Evolutionary conservation across 2,888 invertebrate species (phyloP), one percentile per base, ranked within the genome.

Genomic region (Bugula neritina): DNA sequence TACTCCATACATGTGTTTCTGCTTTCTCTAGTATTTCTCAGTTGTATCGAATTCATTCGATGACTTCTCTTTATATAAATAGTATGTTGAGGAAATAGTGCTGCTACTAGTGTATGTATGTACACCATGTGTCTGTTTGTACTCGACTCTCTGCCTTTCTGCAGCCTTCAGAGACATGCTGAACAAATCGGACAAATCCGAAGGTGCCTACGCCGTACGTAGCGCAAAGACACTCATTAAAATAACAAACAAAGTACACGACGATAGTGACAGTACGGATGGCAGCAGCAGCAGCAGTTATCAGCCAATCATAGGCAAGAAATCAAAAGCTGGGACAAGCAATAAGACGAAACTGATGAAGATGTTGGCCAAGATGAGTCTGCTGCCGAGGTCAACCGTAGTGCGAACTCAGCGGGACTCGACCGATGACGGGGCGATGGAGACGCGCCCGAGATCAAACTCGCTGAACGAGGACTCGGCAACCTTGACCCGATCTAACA

Each of bases 331-430:
- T 13, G 63, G 63, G 31, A 31, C 27, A 1, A 63, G 63, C 31
- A 63, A 93, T 71, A 92, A 92, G 80, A 88, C 91, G 77, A 88
- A 92, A 78, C 86, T 94, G 78, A 92, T 94, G 89, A 94, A 93
- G 84, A 90, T 94, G 80, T 87, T 92, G 78, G 91, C 91, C 79
- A 92, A 92, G 87, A 91, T 92, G 84, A 83, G 90, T 76, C 90
- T 91, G 75, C 87, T 82, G 72, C 78, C 80, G 34, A 81, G 81
- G 74, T 80, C 63, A 2, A 63, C 27, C 31, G 34, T 63, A 5
- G 63, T 63, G 31, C 27, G 63, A n/a, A 63, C 63, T 31, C 29
- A 21, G 3, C 21, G 63, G 31, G 63, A 63, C n/a, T 2, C 63
- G 5, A 31, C 31, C 10, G 63, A 63, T 31, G 21, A 25, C 25